phyloP scores from a whole-genome alignment of 1,140 invertebrate genomes.

The Drosophila carrolli region DNA sequence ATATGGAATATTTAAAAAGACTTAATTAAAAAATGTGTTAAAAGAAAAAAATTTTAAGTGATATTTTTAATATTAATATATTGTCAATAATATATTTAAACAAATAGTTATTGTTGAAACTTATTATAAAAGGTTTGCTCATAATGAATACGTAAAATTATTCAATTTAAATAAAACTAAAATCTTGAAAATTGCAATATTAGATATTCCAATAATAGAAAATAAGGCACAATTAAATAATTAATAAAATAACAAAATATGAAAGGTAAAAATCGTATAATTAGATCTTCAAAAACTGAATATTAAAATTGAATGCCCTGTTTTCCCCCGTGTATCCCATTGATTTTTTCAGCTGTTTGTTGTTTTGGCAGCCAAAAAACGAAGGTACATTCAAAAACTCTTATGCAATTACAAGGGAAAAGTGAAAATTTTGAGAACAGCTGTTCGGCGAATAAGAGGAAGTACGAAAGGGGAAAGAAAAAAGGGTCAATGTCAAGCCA shows the following conservation, averaged over 20 bases:
- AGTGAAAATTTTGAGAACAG: conserved; percentile 24
- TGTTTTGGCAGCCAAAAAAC: conserved; percentile 40
- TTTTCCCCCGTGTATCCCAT: conserved; percentile 5
- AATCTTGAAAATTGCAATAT: too few species aligned
- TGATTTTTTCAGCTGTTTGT: conserved; percentile 40
- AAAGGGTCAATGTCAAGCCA: conserved; percentile 69
- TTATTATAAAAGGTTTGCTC: too few species aligned
- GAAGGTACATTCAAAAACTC: conserved; percentile 11
- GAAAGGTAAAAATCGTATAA: neutral
- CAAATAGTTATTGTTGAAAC: too few species aligned
- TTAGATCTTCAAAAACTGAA: neutral
- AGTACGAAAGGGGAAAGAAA: conserved; percentile 8
- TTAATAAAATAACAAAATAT: too few species aligned
- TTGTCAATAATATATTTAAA: neutral
- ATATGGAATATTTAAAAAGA: too few species aligned
- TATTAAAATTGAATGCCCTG: neutral
- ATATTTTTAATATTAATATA: neutral
- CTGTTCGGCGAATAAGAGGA: conserved; percentile 10
- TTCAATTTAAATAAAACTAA: too few species aligned
- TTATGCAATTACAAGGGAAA: conserved; percentile 32
- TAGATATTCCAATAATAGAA: too few species aligned
- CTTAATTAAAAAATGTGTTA: too few species aligned
- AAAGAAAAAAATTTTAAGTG: neutral
- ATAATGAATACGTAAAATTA: too few species aligned
- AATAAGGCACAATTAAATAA: neutral